Evolutionary conservation across 2,888 invertebrate species (phyloP).

Genomic region (Lycocerus yunnanus): DNA sequence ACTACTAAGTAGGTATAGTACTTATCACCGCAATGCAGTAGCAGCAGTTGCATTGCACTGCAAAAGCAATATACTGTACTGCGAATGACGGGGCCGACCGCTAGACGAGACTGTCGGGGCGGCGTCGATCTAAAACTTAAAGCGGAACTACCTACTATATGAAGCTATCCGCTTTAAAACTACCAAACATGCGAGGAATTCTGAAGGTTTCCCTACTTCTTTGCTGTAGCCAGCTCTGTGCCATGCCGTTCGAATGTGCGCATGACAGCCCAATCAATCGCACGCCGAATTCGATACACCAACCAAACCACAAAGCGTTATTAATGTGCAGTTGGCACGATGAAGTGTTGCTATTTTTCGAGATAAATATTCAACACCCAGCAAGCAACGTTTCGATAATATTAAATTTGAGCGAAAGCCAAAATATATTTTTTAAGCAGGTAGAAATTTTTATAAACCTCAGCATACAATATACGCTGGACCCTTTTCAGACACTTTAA

Average conservation of each 20-base stretch:
- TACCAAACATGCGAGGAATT: conserved; percentile 3
- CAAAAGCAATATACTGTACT: background rate
- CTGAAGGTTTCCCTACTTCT: conserved; percentile 12
- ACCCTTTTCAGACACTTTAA: background rate
- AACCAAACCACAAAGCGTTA: conserved; percentile 25
- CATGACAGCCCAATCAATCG: conserved; percentile 13
- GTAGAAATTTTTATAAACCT: background rate
- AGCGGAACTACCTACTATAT: conserved; percentile 18
- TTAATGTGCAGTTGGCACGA: conserved; percentile 33
- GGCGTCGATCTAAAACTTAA: conserved; percentile 22
- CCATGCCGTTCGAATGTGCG: conserved; percentile 12
- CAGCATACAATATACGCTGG: background rate
- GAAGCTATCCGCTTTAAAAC: background rate
- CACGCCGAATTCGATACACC: conserved; percentile 19
- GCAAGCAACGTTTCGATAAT: background rate
- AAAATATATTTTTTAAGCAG: background rate
- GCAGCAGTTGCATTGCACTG: background rate
- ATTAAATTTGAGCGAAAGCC: background rate
- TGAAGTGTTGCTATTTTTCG: background rate
- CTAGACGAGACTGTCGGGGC: conserved; percentile 21
- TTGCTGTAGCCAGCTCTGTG: background rate
- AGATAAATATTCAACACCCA: background rate
- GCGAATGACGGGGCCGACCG: conserved; percentile 18
- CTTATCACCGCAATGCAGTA: background rate
- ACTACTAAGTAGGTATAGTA: too few relatives aligned